These are phyloP conservation scores for Vesta saturnalis DNA, from an alignment of 2,888 invertebrate species.

Conservation along the genomic window DNA sequence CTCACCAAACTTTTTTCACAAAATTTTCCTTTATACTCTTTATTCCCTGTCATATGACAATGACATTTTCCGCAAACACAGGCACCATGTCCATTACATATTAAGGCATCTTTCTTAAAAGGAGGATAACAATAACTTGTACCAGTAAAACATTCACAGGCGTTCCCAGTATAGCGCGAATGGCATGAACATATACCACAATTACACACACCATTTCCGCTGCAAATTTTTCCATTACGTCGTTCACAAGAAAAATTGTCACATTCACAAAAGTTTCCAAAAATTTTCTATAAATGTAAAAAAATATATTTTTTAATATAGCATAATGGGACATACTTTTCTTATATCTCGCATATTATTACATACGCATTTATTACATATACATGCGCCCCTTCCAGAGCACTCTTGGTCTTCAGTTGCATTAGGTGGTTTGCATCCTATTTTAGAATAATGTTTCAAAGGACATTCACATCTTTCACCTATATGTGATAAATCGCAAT, in stretches of 20 bases:
- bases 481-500: constrained; percentile 81
- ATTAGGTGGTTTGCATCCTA: constrained; percentile 71
- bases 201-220: constrained; percentile 87
- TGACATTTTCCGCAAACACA: constrained; percentile 93
- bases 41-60: constrained; percentile 75
- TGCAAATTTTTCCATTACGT: constrained; percentile 78
- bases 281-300: constrained; percentile 65
- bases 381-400: constrained; percentile 81
- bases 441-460: constrained; percentile 50
- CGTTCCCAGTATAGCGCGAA: constrained; percentile 82
- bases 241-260: constrained; percentile 96
- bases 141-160: constrained; percentile 85
- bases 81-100: constrained; percentile 85
- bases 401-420: constrained; percentile 75
- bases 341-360: constrained; percentile 69
- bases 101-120: constrained; percentile 66
- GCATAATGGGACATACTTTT: constrained; percentile 66
- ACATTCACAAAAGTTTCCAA: constrained; percentile 91
- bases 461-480: constrained; percentile 90
- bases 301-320: background rate
- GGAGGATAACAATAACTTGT: constrained; percentile 81
- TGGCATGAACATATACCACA: constrained; percentile 89
- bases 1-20: constrained; percentile 95
- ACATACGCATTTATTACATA: constrained; percentile 87
- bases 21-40: constrained; percentile 83